Conservation (phyloP, 2,797 vertebrate species). For the Cirrhinus molitorella region DNA sequence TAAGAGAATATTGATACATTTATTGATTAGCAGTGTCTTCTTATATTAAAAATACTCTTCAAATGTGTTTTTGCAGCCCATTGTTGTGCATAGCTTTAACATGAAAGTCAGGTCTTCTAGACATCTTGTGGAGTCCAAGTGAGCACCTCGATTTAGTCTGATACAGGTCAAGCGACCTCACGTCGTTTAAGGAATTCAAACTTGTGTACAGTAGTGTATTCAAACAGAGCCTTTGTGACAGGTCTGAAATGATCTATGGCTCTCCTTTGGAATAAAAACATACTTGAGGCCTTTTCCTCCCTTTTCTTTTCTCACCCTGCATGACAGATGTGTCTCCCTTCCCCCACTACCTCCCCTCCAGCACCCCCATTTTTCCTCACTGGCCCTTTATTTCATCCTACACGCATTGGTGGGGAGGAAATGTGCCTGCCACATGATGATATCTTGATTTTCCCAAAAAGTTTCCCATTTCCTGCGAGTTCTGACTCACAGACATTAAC, state of each 20-base stretch:
- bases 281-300: slow-evolving; percentile 55
- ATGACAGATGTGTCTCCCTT: slow-evolving; percentile 61
- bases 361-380: slow-evolving; percentile 33
- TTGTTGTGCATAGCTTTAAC: background rate
- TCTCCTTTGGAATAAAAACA: slow-evolving; percentile 61
- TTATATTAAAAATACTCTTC: background rate
- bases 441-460: slow-evolving; percentile 62
- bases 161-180: slow-evolving; percentile 24
- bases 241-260: slow-evolving; percentile 59
- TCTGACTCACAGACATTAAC: slow-evolving; percentile 50
- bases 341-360: slow-evolving; percentile 7
- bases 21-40: background rate
- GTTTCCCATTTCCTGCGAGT: slow-evolving; percentile 61
- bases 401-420: slow-evolving; percentile 49
- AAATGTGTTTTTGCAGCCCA: background rate
- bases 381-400: slow-evolving; percentile 58
- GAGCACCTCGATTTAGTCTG: slow-evolving; percentile 18
- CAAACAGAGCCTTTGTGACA: slow-evolving; percentile 57
- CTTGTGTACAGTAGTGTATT: slow-evolving; percentile 56
- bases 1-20: background rate
- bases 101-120: background rate
- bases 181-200: slow-evolving; percentile 51
- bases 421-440: slow-evolving; percentile 60
- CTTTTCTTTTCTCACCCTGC: slow-evolving; percentile 62
- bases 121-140: slow-evolving; percentile 20